A percentile compares a stretch with the other conserved stretches of the same genome.
phyloP scores from a whole-genome alignment of 1,140 invertebrate genomes.

The Zaprionus inermis region DNA sequence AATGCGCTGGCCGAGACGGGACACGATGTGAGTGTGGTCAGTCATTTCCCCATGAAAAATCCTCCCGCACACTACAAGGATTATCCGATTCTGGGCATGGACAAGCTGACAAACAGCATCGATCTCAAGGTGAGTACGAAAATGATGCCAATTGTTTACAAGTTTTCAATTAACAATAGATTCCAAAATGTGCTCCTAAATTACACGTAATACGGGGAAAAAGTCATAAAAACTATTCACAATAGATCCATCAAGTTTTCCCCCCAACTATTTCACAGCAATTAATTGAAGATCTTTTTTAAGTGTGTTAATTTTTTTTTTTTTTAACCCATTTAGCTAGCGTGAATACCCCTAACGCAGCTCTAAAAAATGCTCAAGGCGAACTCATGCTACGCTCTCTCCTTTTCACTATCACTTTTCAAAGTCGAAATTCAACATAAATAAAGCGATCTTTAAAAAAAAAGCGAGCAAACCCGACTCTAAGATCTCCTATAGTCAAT shows the following conservation, averaged over 20 bases:
- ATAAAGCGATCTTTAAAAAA: not conserved
- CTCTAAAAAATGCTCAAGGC: conserved; percentile 22
- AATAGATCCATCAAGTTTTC: not conserved
- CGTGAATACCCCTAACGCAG: conserved; percentile 5
- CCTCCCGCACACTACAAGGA: conserved; percentile 86
- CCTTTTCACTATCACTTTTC: conserved; percentile 22
- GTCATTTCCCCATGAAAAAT: conserved; percentile 86
- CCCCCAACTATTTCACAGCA: not conserved
- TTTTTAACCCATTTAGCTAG: not conserved
- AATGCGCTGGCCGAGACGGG: conserved; percentile 87
- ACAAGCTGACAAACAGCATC: conserved; percentile 71
- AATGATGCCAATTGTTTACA: not conserved
- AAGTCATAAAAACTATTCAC: not conserved
- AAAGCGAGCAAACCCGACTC: not conserved
- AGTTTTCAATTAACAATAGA: conserved; percentile 5
- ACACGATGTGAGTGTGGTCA: conserved; percentile 89
- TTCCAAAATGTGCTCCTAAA: not conserved
- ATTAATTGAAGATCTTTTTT: not conserved
- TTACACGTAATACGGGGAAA: not conserved
- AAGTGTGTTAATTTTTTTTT: too few relatives aligned
- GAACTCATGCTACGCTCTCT: not conserved
- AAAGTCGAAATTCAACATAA: conserved; percentile 3
- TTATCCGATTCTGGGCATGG: conserved; percentile 84
- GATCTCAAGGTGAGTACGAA: conserved; percentile 64
- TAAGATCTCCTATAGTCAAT: not conserved